Conservation (phyloP, 1,140 invertebrate genomes). For the Cheumatopsyche charites region DNA sequence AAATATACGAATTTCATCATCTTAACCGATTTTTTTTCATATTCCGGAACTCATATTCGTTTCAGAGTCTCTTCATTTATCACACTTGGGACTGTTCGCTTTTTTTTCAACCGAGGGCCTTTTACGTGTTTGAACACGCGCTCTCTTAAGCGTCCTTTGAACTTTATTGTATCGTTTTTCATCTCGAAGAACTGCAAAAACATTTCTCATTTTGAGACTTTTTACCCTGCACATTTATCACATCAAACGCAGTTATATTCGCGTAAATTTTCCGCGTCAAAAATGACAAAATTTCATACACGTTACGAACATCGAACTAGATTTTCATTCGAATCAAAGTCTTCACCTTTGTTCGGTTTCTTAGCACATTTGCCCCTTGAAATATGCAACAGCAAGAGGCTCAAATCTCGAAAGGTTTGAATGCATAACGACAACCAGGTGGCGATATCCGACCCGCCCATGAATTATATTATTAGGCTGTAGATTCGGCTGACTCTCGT, state of each 20-base stretch:
- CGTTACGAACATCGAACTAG: no score
- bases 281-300: no score
- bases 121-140: conserved; percentile 12
- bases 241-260: no score
- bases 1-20: conserved; percentile 11
- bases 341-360: no score
- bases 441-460: conserved; percentile 19
- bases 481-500: neutral
- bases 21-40: conserved; percentile 10
- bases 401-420: conserved; percentile 5
- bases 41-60: conserved; percentile 3
- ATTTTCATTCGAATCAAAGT: no score
- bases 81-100: neutral
- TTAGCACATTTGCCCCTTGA: neutral
- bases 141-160: conserved; percentile 9
- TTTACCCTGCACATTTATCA: no score
- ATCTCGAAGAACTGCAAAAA: no score
- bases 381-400: neutral
- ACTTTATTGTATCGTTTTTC: conserved; percentile 7
- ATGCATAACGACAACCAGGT: conserved; percentile 16
- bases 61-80: conserved; percentile 8
- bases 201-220: no score
- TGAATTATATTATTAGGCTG: conserved; percentile 18
- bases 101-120: neutral
- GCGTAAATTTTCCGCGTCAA: no score